phyloP scores from a whole-genome alignment of 2,797 vertebrate species.

The Fratercula arctica region DNA sequence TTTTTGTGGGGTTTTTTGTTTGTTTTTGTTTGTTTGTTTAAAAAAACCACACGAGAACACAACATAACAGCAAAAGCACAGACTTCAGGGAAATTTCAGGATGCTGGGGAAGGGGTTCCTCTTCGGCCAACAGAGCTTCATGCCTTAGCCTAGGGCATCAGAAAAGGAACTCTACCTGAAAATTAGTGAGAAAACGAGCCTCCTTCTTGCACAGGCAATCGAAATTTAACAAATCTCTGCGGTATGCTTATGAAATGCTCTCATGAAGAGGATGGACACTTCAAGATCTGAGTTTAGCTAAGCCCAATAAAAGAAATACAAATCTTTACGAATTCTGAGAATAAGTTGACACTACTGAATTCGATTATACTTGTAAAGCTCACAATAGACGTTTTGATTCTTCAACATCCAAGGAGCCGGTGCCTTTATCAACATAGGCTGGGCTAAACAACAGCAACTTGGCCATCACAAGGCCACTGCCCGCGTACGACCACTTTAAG shows the following conservation, averaged over 20 bases:
- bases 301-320: not conserved
- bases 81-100: not conserved
- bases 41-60: not conserved
- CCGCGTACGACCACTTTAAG: fast-evolving
- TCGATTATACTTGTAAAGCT: not conserved
- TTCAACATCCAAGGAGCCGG: not conserved
- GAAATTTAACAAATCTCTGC: not conserved
- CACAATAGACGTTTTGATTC: not conserved
- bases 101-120: not conserved
- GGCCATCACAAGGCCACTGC: not conserved
- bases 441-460: not conserved
- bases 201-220: not conserved
- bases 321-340: not conserved
- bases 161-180: not conserved
- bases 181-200: not conserved
- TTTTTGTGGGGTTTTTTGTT: not conserved
- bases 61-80: not conserved
- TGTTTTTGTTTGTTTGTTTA: not conserved
- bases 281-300: not conserved
- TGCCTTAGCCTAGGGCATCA: not conserved
- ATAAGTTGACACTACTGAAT: not conserved
- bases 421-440: not conserved
- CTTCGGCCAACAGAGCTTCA: not conserved
- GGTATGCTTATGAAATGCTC: not conserved
- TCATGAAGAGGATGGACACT: not conserved